phyloP scores from a whole-genome alignment of 2,113 vertebrate species.

The Tachuris rubrigastra region DNA sequence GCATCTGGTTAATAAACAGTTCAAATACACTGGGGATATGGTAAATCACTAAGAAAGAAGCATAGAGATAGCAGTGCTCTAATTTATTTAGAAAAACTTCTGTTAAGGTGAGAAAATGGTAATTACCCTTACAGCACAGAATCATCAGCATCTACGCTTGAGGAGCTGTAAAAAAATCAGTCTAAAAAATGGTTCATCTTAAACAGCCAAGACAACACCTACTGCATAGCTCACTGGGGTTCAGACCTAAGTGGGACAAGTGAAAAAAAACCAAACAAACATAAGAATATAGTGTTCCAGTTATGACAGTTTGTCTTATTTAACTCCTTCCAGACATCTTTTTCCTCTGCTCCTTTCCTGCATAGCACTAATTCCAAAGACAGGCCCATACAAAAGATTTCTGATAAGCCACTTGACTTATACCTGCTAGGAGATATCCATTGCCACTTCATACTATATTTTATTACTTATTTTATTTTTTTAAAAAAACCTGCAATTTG shows the following conservation, averaged over 20 bases:
- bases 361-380: neutral
- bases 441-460: neutral
- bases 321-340: neutral
- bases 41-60: conserved; percentile 14
- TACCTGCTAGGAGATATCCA: neutral
- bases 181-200: neutral
- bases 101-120: conserved; percentile 35
- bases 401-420: neutral
- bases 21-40: conserved; percentile 10
- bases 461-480: fast-evolving
- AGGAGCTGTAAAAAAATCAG: neutral
- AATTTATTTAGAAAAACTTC: conserved; percentile 27
- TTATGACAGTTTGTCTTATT: neutral
- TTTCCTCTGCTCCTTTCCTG: neutral
- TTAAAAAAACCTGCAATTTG: neutral
- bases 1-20: conserved; percentile 62
- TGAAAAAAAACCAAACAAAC: neutral
- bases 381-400: neutral
- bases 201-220: neutral
- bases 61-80: neutral
- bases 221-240: neutral
- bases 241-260: neutral
- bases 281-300: neutral
- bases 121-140: conserved; percentile 16
- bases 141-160: neutral